These are phyloP conservation scores for Drosophila kurseongensis DNA, from an alignment of 1,140 invertebrate species.

Conservation along the genomic window DNA sequence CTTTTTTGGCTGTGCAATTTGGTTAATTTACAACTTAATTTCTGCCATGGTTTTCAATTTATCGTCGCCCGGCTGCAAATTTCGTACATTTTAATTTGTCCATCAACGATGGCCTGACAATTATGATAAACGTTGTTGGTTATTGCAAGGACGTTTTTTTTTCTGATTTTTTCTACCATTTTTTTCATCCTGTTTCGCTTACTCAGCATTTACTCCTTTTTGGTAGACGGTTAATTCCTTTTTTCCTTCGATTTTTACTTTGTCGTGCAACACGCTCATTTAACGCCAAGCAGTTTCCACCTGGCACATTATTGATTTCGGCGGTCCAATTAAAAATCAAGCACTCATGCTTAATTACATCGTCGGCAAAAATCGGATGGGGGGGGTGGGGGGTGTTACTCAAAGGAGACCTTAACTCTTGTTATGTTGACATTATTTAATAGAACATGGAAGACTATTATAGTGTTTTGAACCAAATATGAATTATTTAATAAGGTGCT, in stretches of 20 bases:
- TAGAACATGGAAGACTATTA: too few species aligned
- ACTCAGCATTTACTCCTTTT: constrained; percentile 1
- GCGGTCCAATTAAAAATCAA: constrained; percentile 60
- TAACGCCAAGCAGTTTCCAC: constrained; percentile 39
- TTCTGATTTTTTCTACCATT: neutral
- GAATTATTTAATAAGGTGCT: too few species aligned
- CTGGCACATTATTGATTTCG: constrained; percentile 68
- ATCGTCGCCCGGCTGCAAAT: constrained; percentile 27
- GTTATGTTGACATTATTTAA: too few species aligned
- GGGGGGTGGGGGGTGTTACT: constrained; percentile 6
- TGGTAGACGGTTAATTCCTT: constrained; percentile 24
- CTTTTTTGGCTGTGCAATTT: constrained; percentile 44
- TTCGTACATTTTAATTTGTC: constrained; percentile 60
- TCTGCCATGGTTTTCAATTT: constrained; percentile 66
- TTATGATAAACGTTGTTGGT: constrained; percentile 57
- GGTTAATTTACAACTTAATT: constrained; percentile 77
- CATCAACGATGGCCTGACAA: constrained; percentile 39
- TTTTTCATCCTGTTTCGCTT: neutral
- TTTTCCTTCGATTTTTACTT: constrained; percentile 1
- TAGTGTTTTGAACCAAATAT: too few species aligned
- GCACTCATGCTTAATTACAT: constrained; percentile 63
- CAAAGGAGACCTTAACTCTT: neutral
- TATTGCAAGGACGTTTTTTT: constrained; percentile 34
- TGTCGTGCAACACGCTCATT: constrained; percentile 62
- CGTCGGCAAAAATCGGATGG: constrained; percentile 13